Evolutionary conservation across 2,113 vertebrate species (phyloP).

Genomic region (Lichenostomus cassidix): DNA sequence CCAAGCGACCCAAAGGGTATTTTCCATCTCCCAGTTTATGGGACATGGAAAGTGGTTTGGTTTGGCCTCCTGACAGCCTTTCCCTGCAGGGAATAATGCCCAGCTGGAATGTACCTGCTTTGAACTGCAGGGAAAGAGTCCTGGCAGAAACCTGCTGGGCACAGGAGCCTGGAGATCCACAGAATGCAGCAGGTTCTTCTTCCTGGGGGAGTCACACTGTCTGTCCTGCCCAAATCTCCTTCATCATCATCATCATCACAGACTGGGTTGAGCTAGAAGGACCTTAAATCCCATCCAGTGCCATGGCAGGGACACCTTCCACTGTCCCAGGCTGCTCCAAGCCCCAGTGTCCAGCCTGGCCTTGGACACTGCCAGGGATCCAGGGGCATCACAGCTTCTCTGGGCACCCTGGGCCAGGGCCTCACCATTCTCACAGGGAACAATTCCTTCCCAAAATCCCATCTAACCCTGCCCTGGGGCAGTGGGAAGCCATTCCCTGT

Average conservation of each 20-base stretch:
- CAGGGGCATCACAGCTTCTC: background rate
- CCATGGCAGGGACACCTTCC: background rate
- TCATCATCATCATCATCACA: background rate
- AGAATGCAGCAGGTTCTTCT: background rate
- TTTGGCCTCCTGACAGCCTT: background rate
- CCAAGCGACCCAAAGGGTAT: background rate
- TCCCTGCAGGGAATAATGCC: background rate
- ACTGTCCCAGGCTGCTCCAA: background rate
- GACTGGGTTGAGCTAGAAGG: background rate
- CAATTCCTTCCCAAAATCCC: background rate
- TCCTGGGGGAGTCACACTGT: background rate
- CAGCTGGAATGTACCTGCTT: background rate
- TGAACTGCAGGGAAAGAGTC: background rate
- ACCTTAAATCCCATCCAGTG: rapidly evolving
- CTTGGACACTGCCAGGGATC: background rate
- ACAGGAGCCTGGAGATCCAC: background rate
- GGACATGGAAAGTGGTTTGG: background rate
- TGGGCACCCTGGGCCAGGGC: background rate
- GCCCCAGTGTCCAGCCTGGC: background rate
- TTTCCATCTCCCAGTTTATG: background rate
- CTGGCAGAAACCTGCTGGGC: background rate
- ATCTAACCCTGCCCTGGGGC: background rate
- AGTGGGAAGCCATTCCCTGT: background rate
- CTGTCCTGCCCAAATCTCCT: background rate
- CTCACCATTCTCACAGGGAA: background rate